A percentile compares a stretch with the other conserved stretches of the same genome.
Evolutionary conservation across 1,140 invertebrate species (phyloP).

Genomic region (Sinella curviseta): DNA sequence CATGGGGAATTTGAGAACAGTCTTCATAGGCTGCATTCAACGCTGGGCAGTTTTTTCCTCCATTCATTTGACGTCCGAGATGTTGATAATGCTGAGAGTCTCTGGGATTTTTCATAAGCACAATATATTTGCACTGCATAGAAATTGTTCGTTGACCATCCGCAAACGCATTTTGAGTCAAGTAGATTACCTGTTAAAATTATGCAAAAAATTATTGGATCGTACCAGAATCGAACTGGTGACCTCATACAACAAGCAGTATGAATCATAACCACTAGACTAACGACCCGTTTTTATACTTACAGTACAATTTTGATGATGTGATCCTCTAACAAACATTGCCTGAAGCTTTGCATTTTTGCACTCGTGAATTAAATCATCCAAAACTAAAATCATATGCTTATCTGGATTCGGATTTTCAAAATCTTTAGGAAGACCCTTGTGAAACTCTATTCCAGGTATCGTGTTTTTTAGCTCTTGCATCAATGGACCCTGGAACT

Average conservation of each 20-base stretch:
- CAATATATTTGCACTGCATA: slow-evolving; percentile 31
- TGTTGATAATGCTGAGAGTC: neutral
- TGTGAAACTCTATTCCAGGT: slow-evolving; percentile 30
- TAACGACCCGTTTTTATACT: no score
- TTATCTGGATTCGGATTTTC: neutral
- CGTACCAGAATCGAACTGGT: no score
- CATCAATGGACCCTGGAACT: slow-evolving; percentile 21
- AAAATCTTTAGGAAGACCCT: slow-evolving; percentile 19
- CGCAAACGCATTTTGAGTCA: no score
- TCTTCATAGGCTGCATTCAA: slow-evolving; percentile 27
- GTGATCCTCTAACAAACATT: slow-evolving; percentile 15
- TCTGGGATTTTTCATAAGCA: no score
- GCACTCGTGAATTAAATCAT: slow-evolving; percentile 34
- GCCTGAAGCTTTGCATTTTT: neutral
- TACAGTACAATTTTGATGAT: slow-evolving; percentile 30
- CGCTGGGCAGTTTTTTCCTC: slow-evolving; percentile 26
- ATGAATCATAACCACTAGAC: no score
- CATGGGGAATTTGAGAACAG: slow-evolving; percentile 4
- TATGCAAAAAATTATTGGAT: slow-evolving; percentile 25
- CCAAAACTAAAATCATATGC: no score
- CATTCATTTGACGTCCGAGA: slow-evolving; percentile 36
- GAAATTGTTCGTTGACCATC: slow-evolving; percentile 15
- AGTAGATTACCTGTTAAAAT: slow-evolving; percentile 24
- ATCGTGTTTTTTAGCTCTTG: neutral
- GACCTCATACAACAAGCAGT: no score